Evolutionary conservation across 2,113 vertebrate species (phyloP).

Genomic region (Pavo muticus): DNA sequence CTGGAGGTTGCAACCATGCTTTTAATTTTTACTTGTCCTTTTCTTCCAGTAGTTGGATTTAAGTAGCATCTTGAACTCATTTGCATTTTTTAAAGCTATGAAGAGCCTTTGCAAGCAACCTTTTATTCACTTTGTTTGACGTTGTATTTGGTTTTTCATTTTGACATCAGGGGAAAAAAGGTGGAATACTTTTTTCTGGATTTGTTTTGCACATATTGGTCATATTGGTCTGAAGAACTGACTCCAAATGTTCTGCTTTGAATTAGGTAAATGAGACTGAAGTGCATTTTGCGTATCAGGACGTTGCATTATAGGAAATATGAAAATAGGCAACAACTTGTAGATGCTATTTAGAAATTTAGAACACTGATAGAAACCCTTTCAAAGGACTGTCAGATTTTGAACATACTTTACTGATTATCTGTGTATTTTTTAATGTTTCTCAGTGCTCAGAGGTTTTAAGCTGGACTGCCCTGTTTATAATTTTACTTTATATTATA

Average conservation of each 20-base stretch:
- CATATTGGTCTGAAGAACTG: background rate
- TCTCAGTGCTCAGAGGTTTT: background rate
- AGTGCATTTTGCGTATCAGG: background rate
- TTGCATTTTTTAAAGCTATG: background rate
- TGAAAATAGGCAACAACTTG: background rate
- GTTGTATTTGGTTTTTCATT: background rate
- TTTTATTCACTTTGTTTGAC: background rate
- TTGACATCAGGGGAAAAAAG: fast-evolving
- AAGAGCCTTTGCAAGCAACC: background rate
- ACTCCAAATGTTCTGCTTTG: background rate
- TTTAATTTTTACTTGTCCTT: background rate
- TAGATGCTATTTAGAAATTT: background rate
- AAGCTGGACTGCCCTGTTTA: background rate
- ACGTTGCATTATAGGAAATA: background rate
- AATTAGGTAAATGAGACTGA: background rate
- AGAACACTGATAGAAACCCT: background rate
- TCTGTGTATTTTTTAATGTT: background rate
- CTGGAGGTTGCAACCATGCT: background rate
- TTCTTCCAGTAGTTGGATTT: background rate
- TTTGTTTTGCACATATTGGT: background rate
- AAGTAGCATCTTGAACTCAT: background rate
- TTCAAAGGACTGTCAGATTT: background rate
- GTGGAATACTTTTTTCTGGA: background rate
- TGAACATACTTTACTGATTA: background rate
- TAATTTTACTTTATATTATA: background rate